Base-by-base conservation (phyloP, 2,113 vertebrate species). In the Prinia subflava region DNA sequence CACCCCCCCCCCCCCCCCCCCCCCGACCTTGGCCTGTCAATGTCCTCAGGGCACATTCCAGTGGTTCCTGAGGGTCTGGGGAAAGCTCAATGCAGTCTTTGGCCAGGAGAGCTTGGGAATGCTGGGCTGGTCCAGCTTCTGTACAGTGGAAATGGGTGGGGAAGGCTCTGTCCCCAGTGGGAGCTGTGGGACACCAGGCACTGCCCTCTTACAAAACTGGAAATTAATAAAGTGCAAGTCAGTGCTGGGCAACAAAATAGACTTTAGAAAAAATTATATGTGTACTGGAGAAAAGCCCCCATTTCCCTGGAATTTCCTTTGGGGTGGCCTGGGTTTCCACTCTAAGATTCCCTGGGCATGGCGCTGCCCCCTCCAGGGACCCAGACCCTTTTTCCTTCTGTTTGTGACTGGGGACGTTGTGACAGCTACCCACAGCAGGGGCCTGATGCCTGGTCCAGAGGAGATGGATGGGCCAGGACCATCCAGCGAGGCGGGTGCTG, bases 401-500 rank as follows among this genome's bases (percentile, higher is more conserved):
- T n/a, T 12, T 2, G 7, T 30, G 76, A 3, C 23, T 3, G 35
- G 31, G n/a, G 63, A 46, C 59, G 7, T 18, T 1, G 24, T 47
- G 80, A 33, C 41, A 57, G 75, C 75, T 82, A 25, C 73, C 23
- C 9, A 1, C 35, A 15, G 1, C 2, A 15, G 47, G 69, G 79
- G 13, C n/a, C 71, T 16, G 76, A 2, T 0, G 11, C 18, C 28
- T 4, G 4, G 9, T 4, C 1, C 23, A 1, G 85, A 17, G 59
- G 59, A n/a, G 73, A 12, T 5, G 60, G 71, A 47, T 17, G 63
- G 41, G 11, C 57, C 2, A 0, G 89, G 56, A n/a, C 15, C 24
- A 41, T 56, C 47, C 60, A 16, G 46, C 0, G 1, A 10, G 57
- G 42, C 12, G 1, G 0, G 46, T 0, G 52, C 81, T 67, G 64